These are phyloP conservation scores for Epicauta chinensis DNA, from an alignment of 1,140 invertebrate species.

Conservation along the genomic window DNA sequence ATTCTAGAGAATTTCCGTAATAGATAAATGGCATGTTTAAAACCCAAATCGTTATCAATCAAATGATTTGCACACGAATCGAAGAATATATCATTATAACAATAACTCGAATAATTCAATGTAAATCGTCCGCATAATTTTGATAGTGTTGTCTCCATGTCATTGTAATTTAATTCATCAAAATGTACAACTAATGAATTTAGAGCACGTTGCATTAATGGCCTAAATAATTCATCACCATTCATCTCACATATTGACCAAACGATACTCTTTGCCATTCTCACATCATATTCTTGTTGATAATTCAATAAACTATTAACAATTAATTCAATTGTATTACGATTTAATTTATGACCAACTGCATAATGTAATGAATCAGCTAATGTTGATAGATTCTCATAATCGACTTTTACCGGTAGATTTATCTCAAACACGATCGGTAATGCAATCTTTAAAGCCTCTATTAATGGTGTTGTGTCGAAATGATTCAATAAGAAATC, in stretches of 20 bases:
- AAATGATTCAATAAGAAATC: slow-evolving; percentile 49
- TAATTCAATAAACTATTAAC: slow-evolving; percentile 44
- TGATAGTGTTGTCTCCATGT: slow-evolving; percentile 44
- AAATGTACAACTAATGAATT: slow-evolving; percentile 44
- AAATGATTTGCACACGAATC: slow-evolving; percentile 45
- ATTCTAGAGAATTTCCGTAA: slow-evolving; percentile 47
- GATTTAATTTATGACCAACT: slow-evolving; percentile 44
- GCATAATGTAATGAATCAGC: slow-evolving; percentile 48
- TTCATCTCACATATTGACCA: slow-evolving; percentile 46
- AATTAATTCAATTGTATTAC: slow-evolving; percentile 45
- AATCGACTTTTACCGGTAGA: slow-evolving; percentile 48
- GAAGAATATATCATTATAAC: slow-evolving; percentile 53
- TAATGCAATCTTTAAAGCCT: slow-evolving; percentile 54
- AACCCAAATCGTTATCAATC: slow-evolving; percentile 46
- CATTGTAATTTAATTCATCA: slow-evolving; percentile 41
- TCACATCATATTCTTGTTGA: slow-evolving; percentile 41
- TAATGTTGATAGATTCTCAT: slow-evolving; percentile 45
- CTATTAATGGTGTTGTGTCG: slow-evolving; percentile 47
- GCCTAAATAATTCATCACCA: slow-evolving; percentile 40
- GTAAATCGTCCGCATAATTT: slow-evolving; percentile 42
- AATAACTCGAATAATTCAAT: slow-evolving; percentile 43
- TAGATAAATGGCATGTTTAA: slow-evolving; percentile 45
- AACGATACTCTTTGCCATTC: slow-evolving; percentile 45
- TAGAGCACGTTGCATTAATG: slow-evolving; percentile 43
- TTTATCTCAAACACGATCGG: slow-evolving; percentile 57